Evolutionary conservation across 2,113 vertebrate species (phyloP).

Genomic region (Corvus cornix): DNA sequence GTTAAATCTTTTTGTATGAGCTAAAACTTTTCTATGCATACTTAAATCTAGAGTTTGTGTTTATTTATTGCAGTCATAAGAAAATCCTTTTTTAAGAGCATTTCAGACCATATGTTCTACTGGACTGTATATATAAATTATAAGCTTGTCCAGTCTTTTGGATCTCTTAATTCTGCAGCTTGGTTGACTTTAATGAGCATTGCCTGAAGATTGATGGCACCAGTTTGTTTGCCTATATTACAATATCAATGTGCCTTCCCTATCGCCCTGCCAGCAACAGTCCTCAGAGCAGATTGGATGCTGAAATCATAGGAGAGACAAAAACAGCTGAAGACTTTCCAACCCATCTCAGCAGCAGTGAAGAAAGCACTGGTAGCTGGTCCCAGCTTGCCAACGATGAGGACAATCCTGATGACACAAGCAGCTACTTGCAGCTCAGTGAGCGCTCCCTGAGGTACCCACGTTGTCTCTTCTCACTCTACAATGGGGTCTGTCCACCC

Average conservation of each 20-base stretch:
- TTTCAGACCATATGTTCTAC: neutral
- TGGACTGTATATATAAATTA: neutral
- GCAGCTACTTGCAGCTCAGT: constrained; percentile 95
- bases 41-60: neutral
- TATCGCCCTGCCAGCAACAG: constrained; percentile 25
- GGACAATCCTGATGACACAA: constrained; percentile 90
- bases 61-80: neutral
- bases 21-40: neutral
- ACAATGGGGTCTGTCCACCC: neutral
- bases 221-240: neutral
- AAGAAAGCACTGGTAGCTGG: constrained; percentile 95
- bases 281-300: constrained; percentile 34
- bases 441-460: constrained; percentile 85
- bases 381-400: constrained; percentile 91
- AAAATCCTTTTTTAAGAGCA: neutral
- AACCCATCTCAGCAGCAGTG: constrained; percentile 87
- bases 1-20: neutral
- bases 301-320: constrained; percentile 59
- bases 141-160: neutral
- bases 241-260: neutral
- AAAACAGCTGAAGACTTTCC: constrained; percentile 78
- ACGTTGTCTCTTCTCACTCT: neutral
- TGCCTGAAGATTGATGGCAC: neutral
- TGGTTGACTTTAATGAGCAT: neutral
- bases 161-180: neutral